Base-by-base conservation (phyloP, 2,113 vertebrate genomes). In the Eudorcas thomsonii region DNA sequence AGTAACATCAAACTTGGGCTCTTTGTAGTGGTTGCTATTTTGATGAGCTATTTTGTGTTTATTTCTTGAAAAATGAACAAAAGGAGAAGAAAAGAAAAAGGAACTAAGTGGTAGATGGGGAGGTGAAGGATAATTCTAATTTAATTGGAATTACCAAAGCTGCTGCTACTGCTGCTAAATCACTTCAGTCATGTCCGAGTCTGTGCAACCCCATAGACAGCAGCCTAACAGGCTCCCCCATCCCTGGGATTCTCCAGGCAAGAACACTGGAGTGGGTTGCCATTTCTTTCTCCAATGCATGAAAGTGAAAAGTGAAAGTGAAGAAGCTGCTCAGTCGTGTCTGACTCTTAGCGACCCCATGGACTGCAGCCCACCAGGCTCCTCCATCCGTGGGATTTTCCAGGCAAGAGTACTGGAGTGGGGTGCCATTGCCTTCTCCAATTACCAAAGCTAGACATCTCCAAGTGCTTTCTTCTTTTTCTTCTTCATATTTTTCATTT, bases 41-140 rank as follows among this genome's bases (percentile, higher is more conserved):
- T 98, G 94, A 98, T 98, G 95, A 98, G 93, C 90, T 97, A 96
- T 74, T 96, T 95, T 98, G 60, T 94, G 54, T 96, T 99, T 98
- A 92, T 97, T 97, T 97, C 59, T 97, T 91, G 11, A 92, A 84
- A 95, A 86, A 88, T 57, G 5, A 82, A 83, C 12, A 83, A 54
- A 57, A 94, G 87, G 96, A 98, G 97, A 92, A 96, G 94, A 60
- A 74, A 74, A 67, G 15, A 36, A 78, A 84, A 88, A 52, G 77
- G 28, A 74, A 86, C 39, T 94, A 95, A 96, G 23, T 85, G 55
- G 52, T 85, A 88, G 74, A 80, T 80, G 77, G 55, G 91, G 93
- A 94, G 82, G 94, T 97, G 90, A 97, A 97, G 84, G 97, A 92
- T 81, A n/a, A 90, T 95, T 98, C 85, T 98, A 97, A 98, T 98